A percentile compares a stretch with the other conserved stretches of the same genome.
Conservation (phyloP, 2,797 vertebrate species). For the Sarcophilus harrisii region DNA sequence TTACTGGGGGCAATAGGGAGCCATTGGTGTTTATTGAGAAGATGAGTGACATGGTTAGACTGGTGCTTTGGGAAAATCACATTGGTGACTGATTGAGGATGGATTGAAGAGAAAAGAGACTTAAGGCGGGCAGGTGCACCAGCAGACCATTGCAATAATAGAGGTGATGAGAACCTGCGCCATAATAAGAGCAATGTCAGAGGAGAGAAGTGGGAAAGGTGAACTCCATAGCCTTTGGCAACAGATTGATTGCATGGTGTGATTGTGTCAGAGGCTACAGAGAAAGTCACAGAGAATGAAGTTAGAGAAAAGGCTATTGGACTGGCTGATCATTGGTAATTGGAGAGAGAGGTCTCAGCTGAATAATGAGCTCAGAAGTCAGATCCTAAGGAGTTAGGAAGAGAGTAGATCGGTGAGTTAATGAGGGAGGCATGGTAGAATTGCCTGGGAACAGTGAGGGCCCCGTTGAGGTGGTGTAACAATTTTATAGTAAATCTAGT, state of each 20-base stretch:
- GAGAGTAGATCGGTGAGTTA: neutral
- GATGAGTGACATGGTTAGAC: neutral
- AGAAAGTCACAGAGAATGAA: neutral
- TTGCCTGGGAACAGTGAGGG: neutral
- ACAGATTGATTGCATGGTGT: no score
- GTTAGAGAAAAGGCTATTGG: neutral
- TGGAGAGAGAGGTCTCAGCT: neutral
- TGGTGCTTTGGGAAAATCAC: neutral
- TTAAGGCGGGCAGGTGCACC: neutral
- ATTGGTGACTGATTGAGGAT: neutral
- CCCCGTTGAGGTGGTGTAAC: neutral
- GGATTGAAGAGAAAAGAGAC: neutral
- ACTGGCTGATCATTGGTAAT: neutral
- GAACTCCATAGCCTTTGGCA: neutral
- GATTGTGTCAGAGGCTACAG: neutral
- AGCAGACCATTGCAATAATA: neutral
- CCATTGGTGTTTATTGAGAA: neutral
- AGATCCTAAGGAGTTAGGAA: neutral
- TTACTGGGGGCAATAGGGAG: neutral
- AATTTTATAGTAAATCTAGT: neutral
- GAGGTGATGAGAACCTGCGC: neutral
- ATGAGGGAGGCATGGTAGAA: neutral
- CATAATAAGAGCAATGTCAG: neutral
- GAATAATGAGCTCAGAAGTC: neutral
- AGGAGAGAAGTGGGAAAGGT: neutral